Evolutionary conservation across 2,113 vertebrate genomes (phyloP).

Genomic region (Semicossyphus pulcher): DNA sequence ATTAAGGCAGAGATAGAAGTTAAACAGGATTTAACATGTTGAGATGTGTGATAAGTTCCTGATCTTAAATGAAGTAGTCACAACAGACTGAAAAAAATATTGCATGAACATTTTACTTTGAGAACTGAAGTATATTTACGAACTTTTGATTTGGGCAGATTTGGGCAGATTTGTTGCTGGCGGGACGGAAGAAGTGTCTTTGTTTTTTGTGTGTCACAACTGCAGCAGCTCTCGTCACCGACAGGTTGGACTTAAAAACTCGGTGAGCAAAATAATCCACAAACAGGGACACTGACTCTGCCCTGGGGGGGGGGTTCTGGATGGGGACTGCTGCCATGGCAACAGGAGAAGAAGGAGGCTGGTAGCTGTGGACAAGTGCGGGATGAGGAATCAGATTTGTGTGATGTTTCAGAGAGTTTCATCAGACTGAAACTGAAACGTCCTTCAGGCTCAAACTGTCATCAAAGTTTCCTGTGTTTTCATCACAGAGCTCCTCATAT

Average conservation of each 20-base stretch:
- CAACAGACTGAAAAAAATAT: neutral
- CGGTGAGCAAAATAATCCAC: neutral
- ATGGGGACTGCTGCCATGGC: conserved; percentile 7
- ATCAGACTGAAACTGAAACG: neutral
- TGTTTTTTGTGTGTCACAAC: neutral
- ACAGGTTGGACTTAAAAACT: neutral
- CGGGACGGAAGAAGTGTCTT: no score
- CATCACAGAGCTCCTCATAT: neutral
- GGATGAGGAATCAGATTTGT: neutral
- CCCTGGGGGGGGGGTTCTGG: neutral
- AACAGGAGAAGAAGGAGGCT: neutral
- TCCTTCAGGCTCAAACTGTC: neutral
- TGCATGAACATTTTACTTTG: neutral
- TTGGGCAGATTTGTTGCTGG: no score
- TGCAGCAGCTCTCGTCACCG: neutral
- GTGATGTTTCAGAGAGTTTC: conserved; percentile 6
- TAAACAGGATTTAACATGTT: no score
- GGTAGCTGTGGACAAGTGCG: neutral
- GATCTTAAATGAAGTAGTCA: neutral
- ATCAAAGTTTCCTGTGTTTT: neutral
- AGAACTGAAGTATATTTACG: no score
- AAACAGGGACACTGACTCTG: neutral
- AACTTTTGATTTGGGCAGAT: no score
- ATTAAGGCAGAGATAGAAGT: no score
- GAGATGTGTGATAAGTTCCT: no score